These are phyloP conservation scores for Phoebastria nigripes DNA, from an alignment of 2,797 vertebrate genomes.

Conservation along the genomic window DNA sequence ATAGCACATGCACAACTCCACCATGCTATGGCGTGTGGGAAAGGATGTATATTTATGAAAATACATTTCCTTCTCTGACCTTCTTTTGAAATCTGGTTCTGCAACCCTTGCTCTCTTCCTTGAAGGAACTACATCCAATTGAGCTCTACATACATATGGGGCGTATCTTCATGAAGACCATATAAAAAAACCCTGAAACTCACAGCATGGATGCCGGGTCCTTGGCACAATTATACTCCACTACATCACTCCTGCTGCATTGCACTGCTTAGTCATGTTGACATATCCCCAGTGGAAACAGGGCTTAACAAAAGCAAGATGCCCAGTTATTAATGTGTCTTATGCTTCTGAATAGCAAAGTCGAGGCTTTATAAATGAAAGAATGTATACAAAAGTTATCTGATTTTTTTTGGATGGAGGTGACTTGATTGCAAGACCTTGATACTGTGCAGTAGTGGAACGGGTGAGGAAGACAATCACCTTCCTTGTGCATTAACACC, in stretches of 20 bases:
- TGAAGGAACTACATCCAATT: background rate
- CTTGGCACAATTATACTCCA: background rate
- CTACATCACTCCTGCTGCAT: background rate
- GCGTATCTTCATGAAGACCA: accelerated
- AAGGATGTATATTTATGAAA: background rate
- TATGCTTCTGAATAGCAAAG: background rate
- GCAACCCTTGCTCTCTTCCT: background rate
- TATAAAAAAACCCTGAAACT: background rate
- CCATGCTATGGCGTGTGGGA: background rate
- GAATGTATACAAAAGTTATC: background rate
- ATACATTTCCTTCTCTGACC: background rate
- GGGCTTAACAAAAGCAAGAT: background rate
- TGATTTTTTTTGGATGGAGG: accelerated
- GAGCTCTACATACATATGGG: background rate
- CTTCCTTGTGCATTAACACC: background rate
- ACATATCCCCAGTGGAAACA: background rate
- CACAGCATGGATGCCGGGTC: background rate
- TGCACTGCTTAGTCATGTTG: background rate
- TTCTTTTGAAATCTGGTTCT: background rate
- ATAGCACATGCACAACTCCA: background rate
- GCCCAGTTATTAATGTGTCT: background rate
- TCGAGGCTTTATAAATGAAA: background rate
- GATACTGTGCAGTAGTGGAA: background rate
- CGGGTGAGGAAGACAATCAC: background rate
- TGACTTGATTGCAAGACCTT: background rate